phyloP scores from a whole-genome alignment of 1,140 invertebrate species.

The Tetramorium simillimum region DNA sequence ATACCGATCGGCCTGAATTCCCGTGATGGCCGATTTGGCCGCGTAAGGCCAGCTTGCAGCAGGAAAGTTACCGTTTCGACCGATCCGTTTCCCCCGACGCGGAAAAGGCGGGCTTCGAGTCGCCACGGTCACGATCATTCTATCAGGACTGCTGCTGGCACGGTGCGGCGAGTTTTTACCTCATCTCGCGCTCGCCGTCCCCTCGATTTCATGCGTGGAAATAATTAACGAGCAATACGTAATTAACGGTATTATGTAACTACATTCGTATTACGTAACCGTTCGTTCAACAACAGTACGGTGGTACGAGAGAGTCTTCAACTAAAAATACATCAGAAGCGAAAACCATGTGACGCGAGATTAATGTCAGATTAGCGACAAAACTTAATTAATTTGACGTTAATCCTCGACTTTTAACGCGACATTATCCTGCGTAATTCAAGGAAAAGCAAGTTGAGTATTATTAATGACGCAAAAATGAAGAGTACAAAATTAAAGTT shows the following conservation, averaged over 20 bases:
- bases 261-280: background rate
- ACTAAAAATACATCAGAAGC: background rate
- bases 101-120: constrained; percentile 11
- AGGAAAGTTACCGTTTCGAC: background rate
- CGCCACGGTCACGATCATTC: constrained; percentile 53
- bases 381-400: background rate
- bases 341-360: background rate
- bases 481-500: background rate
- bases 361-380: background rate
- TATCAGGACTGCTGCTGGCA: constrained; percentile 14
- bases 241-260: constrained; percentile 51
- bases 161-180: constrained; percentile 13
- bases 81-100: background rate
- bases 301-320: background rate
- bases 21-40: constrained; percentile 13
- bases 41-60: background rate
- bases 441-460: background rate
- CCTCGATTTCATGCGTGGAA: constrained; percentile 54
- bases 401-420: background rate
- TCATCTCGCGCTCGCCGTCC: background rate
- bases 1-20: constrained; percentile 28
- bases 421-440: background rate
- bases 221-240: constrained; percentile 45
- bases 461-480: background rate
- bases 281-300: background rate